Percentiles rank a stretch among this genome's conserved stretches.
phyloP scores from a whole-genome alignment of 2,797 vertebrate species.

The Ammospiza maritima region DNA sequence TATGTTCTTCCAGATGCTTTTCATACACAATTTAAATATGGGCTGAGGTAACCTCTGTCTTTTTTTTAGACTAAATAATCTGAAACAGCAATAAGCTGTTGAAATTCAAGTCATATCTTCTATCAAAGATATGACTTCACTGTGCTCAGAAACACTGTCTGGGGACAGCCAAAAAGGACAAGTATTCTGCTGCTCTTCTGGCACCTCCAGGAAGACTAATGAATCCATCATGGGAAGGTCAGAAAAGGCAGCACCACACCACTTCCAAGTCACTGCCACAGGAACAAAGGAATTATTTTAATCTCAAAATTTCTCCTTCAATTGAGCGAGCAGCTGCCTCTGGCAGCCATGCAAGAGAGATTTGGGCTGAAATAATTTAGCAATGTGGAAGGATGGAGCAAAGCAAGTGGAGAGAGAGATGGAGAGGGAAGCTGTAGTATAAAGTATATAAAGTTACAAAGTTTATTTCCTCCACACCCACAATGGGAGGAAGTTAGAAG shows the following conservation, averaged over 20 bases:
- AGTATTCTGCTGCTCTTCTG: background rate
- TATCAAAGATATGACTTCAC: background rate
- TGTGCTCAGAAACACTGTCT: conserved; percentile 41
- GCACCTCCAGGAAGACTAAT: conserved; percentile 52
- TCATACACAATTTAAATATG: background rate
- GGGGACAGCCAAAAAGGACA: background rate
- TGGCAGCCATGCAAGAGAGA: background rate
- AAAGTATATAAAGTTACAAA: background rate
- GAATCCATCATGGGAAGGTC: conserved; percentile 14
- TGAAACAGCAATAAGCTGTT: background rate
- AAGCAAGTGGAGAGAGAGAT: background rate
- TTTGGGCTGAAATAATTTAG: background rate
- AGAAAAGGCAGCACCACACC: background rate
- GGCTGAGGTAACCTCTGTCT: background rate
- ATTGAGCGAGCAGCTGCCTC: background rate
- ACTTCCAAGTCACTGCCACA: background rate
- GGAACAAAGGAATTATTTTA: conserved; percentile 13
- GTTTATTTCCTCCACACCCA: background rate
- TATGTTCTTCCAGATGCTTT: background rate
- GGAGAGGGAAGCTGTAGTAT: background rate
- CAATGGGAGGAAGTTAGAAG: background rate
- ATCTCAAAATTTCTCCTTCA: background rate
- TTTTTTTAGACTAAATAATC: background rate
- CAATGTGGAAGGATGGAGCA: background rate
- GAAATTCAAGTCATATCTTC: conserved; percentile 31